A percentile compares a stretch with the other conserved stretches of the same genome.
Evolutionary conservation across 2,797 vertebrate species (phyloP).

Genomic region (Falco novaeseelandiae): DNA sequence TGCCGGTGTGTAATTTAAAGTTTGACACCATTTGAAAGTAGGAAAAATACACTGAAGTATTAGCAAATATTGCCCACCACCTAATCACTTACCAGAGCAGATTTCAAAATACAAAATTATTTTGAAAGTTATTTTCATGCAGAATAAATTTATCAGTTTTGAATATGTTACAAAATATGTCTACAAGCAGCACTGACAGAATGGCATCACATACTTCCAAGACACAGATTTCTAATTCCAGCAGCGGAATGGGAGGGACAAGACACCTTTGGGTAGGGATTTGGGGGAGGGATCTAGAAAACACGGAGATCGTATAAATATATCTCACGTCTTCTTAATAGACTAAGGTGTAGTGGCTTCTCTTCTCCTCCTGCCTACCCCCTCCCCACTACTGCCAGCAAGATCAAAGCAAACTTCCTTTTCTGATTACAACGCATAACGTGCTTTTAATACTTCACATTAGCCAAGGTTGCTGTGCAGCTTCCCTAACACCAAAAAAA

Average conservation of each 20-base stretch:
- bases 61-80: background rate
- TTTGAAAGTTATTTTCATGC: background rate
- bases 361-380: fast-evolving
- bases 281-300: background rate
- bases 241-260: background rate
- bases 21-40: background rate
- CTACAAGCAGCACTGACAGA: background rate
- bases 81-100: background rate
- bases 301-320: fast-evolving
- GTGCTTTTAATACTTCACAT: background rate
- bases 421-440: background rate
- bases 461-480: background rate
- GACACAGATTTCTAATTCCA: background rate
- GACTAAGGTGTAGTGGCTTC: background rate
- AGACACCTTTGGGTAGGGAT: background rate
- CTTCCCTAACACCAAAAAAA: background rate
- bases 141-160: background rate
- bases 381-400: background rate
- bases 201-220: background rate
- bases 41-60: background rate
- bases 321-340: background rate
- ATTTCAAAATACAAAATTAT: background rate
- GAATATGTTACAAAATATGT: background rate
- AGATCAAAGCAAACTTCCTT: background rate
- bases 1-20: background rate